These are phyloP conservation scores for Xanthostigma xanthostigma DNA, from an alignment of 2,888 invertebrate species.

Conservation along the genomic window DNA sequence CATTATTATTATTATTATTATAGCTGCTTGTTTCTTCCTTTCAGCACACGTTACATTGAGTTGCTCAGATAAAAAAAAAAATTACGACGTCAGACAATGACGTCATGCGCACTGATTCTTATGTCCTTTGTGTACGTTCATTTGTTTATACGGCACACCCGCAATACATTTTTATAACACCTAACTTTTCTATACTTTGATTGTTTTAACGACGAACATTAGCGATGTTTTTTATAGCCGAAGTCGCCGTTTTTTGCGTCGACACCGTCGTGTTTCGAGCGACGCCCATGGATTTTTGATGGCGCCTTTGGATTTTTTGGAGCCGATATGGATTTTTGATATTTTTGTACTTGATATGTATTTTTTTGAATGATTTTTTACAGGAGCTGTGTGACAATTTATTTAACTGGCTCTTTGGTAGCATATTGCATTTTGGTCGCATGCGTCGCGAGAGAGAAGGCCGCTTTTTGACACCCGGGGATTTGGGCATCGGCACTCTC, in stretches of 20 bases:
- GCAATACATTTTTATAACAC: conserved; percentile 3
- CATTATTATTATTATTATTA: conserved; percentile 1
- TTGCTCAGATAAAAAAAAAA: conserved; percentile 33
- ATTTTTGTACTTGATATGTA: neutral
- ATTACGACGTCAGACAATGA: neutral
- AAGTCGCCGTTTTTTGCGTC: no score
- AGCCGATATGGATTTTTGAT: conserved; percentile 2
- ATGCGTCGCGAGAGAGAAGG: conserved; percentile 24
- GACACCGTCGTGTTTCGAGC: no score
- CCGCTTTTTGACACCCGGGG: conserved; percentile 30
- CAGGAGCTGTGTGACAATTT: conserved; percentile 22
- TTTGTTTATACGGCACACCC: conserved; percentile 47
- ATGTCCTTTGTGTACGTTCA: conserved; percentile 29
- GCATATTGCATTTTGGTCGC: conserved; percentile 28
- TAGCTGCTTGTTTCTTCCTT: conserved; percentile 49
- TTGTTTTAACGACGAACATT: no score
- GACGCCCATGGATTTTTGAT: conserved; percentile 2
- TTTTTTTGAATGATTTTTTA: conserved; percentile 30
- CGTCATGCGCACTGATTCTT: conserved; percentile 25
- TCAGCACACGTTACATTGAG: conserved; percentile 58
- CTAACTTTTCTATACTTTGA: neutral
- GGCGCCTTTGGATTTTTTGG: conserved; percentile 2
- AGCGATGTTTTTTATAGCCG: no score
- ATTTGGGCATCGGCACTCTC: conserved; percentile 24
- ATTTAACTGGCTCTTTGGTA: conserved; percentile 8